Percentiles rank a stretch among this genome's conserved stretches.
phyloP scores from a whole-genome alignment of 2,113 vertebrate genomes.

The Miniopterus natalensis region DNA sequence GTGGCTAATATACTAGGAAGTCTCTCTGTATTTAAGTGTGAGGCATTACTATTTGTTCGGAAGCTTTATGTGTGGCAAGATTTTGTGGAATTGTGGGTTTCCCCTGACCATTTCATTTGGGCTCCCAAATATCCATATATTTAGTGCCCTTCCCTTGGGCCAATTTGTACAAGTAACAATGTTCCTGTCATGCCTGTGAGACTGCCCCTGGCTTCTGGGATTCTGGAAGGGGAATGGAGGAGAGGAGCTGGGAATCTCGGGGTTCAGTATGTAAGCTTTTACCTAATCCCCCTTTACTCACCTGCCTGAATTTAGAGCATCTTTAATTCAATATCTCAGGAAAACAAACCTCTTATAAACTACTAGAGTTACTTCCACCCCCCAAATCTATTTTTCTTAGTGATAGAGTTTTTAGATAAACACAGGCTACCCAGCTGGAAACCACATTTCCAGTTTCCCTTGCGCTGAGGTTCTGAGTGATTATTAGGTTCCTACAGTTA shows the following conservation, averaged over 20 bases:
- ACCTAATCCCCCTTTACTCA: not conserved
- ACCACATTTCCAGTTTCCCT: not conserved
- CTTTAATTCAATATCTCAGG: not conserved
- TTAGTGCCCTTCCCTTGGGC: not conserved
- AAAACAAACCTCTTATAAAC: not conserved
- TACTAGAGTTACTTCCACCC: not conserved
- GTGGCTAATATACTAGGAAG: not conserved
- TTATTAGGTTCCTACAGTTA: not conserved
- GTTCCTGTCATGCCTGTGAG: not conserved
- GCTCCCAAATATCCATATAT: not conserved
- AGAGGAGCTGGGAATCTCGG: not conserved
- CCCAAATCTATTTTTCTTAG: not conserved
- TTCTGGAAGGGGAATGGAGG: not conserved
- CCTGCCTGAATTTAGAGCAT: not conserved
- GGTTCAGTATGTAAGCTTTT: not conserved
- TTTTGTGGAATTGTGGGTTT: not conserved
- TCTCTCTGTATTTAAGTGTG: not conserved
- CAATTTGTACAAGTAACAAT: not conserved
- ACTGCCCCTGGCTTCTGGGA: not conserved
- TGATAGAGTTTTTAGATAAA: not conserved
- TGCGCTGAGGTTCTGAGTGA: not conserved
- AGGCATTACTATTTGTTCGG: not conserved
- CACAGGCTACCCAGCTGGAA: not conserved
- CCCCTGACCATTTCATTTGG: not conserved
- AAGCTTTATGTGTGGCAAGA: not conserved